These are phyloP conservation scores for Plebejus melissa DNA, from an alignment of 2,888 invertebrate species.

Conservation along the genomic window DNA sequence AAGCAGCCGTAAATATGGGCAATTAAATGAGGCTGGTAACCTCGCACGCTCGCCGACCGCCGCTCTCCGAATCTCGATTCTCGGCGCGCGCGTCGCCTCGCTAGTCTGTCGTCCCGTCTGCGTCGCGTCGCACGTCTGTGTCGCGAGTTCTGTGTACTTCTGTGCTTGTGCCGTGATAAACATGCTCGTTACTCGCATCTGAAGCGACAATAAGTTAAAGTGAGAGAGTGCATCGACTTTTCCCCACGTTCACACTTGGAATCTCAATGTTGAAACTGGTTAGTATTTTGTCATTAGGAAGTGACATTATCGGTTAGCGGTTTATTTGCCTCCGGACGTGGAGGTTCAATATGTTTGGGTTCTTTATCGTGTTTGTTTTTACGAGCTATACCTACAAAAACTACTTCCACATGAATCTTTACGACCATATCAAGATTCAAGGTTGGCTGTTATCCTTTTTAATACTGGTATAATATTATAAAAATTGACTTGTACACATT, in stretches of 20 bases:
- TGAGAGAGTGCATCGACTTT: conserved; percentile 61
- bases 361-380: not conserved
- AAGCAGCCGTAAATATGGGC: not conserved
- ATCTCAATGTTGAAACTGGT: conserved; percentile 68
- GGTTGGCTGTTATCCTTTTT: too few species aligned
- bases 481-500: not conserved
- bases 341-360: conserved; percentile 1
- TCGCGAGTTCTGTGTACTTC: conserved; percentile 15
- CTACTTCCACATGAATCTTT: conserved; percentile 1
- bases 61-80: not conserved
- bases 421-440: too few species aligned
- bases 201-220: conserved; percentile 52
- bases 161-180: conserved; percentile 25
- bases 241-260: not conserved
- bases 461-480: not conserved
- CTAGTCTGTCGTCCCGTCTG: not conserved
- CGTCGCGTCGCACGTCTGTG: conserved; percentile 5
- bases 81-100: not conserved
- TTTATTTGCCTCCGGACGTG: not conserved
- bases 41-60: conserved; percentile 5
- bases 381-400: not conserved
- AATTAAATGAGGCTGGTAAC: conserved; percentile 10
- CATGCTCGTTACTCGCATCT: conserved; percentile 24
- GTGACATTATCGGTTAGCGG: conserved; percentile 14
- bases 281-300: conserved; percentile 44